Evolutionary conservation across 2,888 invertebrate species (phyloP), one percentile per base, ranked within the genome.

Genomic region (Drosophila mayaguana): DNA sequence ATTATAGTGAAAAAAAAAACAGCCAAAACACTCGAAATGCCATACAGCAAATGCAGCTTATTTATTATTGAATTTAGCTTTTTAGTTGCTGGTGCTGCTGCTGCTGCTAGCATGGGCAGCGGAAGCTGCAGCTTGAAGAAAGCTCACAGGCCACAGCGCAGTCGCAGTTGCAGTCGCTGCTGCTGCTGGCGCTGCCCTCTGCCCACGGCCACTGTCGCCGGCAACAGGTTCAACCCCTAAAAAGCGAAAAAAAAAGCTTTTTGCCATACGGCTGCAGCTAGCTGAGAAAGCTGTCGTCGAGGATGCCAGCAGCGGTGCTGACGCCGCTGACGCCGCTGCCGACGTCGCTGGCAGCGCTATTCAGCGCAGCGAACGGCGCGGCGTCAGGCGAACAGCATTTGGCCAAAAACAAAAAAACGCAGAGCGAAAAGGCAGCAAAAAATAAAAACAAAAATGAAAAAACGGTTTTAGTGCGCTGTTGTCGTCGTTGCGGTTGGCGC

Each of bases 401-500:
- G 82, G 83, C 72, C 87, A 81, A 83, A 82, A 86, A 60, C 20
- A 60, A 50, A 18, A 32, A 48, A 25, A 48, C 28, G 28, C n/a
- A 28, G 28, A 18, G 28, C 28, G 32, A 12, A 50, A 6, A 48
- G 48, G n/a, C 28, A 48, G 48, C 48, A 32, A 50, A 50, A 50
- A 50, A 32, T 32, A 50, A 50, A 50, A 50, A 50, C 48, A 50
- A 50, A 50, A 50, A 32, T 50, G 51, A 53, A 36, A 53, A 54
- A 54, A 38, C 54, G 63, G 64, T 72, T 76, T 83, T 69, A 83
- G 83, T 83, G 87, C 83, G 84, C 80, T 76, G 69, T 82, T 82
- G 48, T 50, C 32, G 83, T 80, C 87, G 83, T 67, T 84, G 80
- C 73, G 75, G 57, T 84, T 74, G 84, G 84, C 87, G 83, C 85